A percentile compares a stretch with the other conserved stretches of the same genome.
Evolutionary conservation across 1,140 invertebrate species (phyloP).

Genomic region (Zaprionus ornatus): DNA sequence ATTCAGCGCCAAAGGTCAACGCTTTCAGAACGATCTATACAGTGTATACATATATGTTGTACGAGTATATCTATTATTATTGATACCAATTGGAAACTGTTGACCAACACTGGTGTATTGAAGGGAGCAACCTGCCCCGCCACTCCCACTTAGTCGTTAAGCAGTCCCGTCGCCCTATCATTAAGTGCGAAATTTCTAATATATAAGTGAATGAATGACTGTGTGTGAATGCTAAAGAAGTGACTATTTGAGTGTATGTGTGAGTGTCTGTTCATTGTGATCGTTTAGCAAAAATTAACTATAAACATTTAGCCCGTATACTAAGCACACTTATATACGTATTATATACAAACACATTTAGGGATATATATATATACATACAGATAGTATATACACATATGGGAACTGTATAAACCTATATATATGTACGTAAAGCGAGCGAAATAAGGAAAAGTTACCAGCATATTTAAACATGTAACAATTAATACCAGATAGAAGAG

Average conservation of each 20-base stretch:
- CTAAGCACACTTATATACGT: conserved; percentile 61
- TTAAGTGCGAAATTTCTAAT: conserved; percentile 76
- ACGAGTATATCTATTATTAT: background rate
- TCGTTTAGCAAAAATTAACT: conserved; percentile 81
- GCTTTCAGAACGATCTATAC: conserved; percentile 2
- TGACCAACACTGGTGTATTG: conserved; percentile 4
- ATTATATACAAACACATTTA: conserved; percentile 46
- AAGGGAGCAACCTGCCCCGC: background rate
- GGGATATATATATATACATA: conserved; percentile 14
- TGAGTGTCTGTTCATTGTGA: conserved; percentile 66
- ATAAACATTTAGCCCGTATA: conserved; percentile 72
- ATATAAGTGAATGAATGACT: conserved; percentile 59
- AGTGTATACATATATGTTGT: background rate
- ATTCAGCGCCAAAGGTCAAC: conserved; percentile 5
- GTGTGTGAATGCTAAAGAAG: conserved; percentile 27
- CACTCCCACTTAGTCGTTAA: conserved; percentile 36
- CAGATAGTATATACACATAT: conserved; percentile 46
- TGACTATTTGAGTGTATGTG: conserved; percentile 52
- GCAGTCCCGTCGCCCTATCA: conserved; percentile 38
- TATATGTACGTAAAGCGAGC: conserved; percentile 12
- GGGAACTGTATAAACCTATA: conserved; percentile 24
- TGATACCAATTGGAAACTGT: conserved; percentile 1
- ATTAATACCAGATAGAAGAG: conserved; percentile 17
- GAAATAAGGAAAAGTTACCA: conserved; percentile 50
- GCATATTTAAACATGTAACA: conserved; percentile 41